Evolutionary conservation across 2,888 invertebrate species (phyloP), one percentile per base, ranked within the genome.

Genomic region (Agonopterix subpropinquella): DNA sequence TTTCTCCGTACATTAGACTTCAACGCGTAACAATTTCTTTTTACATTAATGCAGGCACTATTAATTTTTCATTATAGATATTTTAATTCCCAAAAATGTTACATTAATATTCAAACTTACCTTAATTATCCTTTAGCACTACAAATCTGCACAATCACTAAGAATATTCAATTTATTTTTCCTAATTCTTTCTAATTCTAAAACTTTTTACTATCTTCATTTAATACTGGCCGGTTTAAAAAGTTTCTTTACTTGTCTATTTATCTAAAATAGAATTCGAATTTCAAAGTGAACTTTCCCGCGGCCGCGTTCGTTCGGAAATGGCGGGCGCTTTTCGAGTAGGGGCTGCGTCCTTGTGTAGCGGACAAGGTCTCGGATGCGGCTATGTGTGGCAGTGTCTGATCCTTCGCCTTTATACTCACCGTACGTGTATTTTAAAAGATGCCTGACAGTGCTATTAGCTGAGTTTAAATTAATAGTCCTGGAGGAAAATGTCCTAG

Each of bases 301-400:
- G 78, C 74, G 71, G 62, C 60, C 69, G 72, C 65, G 79, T 74
- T 73, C 69, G 74, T 73, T 76, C 59, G 71, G 73, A 78, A 83
- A 84, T 87, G 86, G 78, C 77, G 72, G 78, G 77, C 59, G 67
- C 62, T 73, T 78, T 76, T 73, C 71, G 70, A 51, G 49, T 70
- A 74, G 80, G 82, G 81, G 85, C 81, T 78, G 80, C 73, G 86
- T 87, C 87, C 87, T 88, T 87, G 87, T 79, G 80, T 67, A 62
- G 80, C 67, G 73, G 67, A 73, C 86, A 87, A 87, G 87, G 86
- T 82, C 81, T 86, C 70, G 62, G 62, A 63, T 70, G 68, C 77
- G 67, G 73, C 80, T 77, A 68, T 78, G 67, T 81, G 71, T 81
- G 64, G 71, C 74, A 77, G 75, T 53, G 70, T 62, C 62, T 59